phyloP scores from a whole-genome alignment of 2,113 vertebrate species.

The Peromyscus leucopus region DNA sequence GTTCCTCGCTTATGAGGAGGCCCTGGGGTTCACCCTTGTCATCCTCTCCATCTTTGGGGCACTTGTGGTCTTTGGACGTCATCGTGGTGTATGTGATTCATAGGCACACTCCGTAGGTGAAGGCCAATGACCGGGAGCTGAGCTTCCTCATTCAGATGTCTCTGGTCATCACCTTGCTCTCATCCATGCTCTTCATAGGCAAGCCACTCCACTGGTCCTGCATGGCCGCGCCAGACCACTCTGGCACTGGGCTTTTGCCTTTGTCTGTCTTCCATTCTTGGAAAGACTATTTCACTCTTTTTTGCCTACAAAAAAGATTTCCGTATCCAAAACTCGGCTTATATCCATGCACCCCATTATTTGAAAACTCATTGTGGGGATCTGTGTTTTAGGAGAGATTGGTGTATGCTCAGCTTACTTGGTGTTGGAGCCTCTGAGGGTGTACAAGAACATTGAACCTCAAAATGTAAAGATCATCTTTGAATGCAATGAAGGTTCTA shows the following conservation, averaged over 20 bases:
- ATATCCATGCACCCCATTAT: slow-evolving; percentile 84
- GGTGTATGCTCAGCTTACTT: slow-evolving; percentile 89
- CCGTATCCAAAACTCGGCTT: slow-evolving; percentile 84
- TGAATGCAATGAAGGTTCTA: slow-evolving; percentile 90
- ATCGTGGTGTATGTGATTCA: slow-evolving; percentile 86
- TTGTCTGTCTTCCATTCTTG: slow-evolving; percentile 90
- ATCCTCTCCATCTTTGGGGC: slow-evolving; percentile 90
- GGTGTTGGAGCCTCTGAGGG: slow-evolving; percentile 86
- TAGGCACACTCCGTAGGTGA: slow-evolving; percentile 88
- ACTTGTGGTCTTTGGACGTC: slow-evolving; percentile 85
- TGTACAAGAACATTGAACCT: slow-evolving; percentile 90
- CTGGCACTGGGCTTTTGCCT: slow-evolving; percentile 91
- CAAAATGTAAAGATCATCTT: slow-evolving; percentile 93
- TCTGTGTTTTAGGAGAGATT: slow-evolving; percentile 83
- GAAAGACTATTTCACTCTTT: slow-evolving; percentile 90
- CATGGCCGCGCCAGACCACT: slow-evolving; percentile 90
- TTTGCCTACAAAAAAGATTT: slow-evolving; percentile 88
- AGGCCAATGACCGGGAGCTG: slow-evolving; percentile 87
- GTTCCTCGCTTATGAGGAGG: slow-evolving; percentile 91
- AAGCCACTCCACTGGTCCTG: slow-evolving; percentile 90
- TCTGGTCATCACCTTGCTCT: slow-evolving; percentile 89
- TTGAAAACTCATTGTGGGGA: slow-evolving; percentile 86
- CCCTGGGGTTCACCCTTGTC: slow-evolving; percentile 91
- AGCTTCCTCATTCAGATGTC: slow-evolving; percentile 90
- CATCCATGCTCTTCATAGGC: slow-evolving; percentile 91